Conservation (phyloP, 1,140 invertebrate genomes). For the Heliconius nattereri region DNA sequence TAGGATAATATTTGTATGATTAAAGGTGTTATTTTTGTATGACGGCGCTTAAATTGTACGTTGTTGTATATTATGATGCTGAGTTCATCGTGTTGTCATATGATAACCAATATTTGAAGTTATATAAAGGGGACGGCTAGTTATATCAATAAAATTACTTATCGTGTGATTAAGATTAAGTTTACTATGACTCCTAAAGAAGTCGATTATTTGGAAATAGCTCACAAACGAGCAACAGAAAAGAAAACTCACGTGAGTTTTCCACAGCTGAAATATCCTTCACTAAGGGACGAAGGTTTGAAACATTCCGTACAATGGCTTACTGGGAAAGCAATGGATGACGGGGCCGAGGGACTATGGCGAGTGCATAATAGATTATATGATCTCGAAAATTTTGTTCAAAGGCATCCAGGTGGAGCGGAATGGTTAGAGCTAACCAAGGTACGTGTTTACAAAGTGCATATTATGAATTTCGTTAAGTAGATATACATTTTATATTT, state of each 20-base stretch:
- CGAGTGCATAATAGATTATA: slow-evolving; percentile 89
- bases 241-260: slow-evolving; percentile 78
- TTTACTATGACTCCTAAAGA: slow-evolving; percentile 63
- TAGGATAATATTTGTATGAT: neutral
- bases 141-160: neutral
- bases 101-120: neutral
- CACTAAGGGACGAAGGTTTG: slow-evolving; percentile 73
- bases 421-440: slow-evolving; percentile 88
- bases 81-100: neutral
- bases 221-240: slow-evolving; percentile 55
- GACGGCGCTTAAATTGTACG: neutral
- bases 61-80: neutral
- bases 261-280: slow-evolving; percentile 79
- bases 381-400: slow-evolving; percentile 86
- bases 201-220: slow-evolving; percentile 56
- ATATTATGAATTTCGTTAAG: too few species aligned
- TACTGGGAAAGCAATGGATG: slow-evolving; percentile 84
- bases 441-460: slow-evolving; percentile 56
- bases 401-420: slow-evolving; percentile 89
- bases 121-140: neutral
- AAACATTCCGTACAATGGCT: slow-evolving; percentile 82
- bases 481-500: too few species aligned
- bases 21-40: neutral
- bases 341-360: slow-evolving; percentile 90
- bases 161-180: too few species aligned